Evolutionary conservation across 2,797 vertebrate species (phyloP).

Genomic region (Spondyliosoma cantharus): DNA sequence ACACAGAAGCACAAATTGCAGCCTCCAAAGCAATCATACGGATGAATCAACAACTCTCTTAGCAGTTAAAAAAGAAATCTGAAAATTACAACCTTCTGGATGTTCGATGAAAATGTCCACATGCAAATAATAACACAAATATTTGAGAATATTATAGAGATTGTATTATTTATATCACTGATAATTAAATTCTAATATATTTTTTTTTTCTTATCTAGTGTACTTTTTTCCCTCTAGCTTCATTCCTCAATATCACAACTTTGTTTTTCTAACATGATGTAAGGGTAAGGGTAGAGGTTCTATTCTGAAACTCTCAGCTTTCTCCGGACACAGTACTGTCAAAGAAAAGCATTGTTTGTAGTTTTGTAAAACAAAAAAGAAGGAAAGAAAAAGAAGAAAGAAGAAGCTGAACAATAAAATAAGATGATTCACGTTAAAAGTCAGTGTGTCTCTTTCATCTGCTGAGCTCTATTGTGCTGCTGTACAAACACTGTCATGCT

Average conservation of each 20-base stretch:
- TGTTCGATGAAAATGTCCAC: neutral
- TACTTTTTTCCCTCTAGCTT: too few relatives aligned
- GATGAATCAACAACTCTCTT: neutral
- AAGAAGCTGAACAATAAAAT: slow-evolving; percentile 4
- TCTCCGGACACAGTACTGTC: neutral
- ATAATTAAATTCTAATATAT: too few relatives aligned
- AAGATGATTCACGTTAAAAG: slow-evolving; percentile 26
- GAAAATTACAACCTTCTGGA: neutral
- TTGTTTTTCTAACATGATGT: neutral
- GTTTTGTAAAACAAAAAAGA: slow-evolving; percentile 1
- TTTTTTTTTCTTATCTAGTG: neutral
- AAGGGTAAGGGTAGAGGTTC: too few relatives aligned
- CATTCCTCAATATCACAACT: neutral
- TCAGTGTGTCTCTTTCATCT: slow-evolving; percentile 27
- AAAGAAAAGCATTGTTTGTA: neutral
- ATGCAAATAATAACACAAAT: too few relatives aligned
- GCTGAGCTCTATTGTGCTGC: slow-evolving; percentile 9
- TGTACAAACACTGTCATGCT: slow-evolving; percentile 12
- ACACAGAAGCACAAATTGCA: neutral
- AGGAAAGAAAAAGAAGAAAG: neutral
- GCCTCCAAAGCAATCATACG: neutral
- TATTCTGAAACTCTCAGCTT: neutral
- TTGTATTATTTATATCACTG: too few relatives aligned
- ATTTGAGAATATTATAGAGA: too few relatives aligned
- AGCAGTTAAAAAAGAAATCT: neutral